phyloP scores from a whole-genome alignment of 2,888 invertebrate species.

The Gasteruption jaculator region DNA sequence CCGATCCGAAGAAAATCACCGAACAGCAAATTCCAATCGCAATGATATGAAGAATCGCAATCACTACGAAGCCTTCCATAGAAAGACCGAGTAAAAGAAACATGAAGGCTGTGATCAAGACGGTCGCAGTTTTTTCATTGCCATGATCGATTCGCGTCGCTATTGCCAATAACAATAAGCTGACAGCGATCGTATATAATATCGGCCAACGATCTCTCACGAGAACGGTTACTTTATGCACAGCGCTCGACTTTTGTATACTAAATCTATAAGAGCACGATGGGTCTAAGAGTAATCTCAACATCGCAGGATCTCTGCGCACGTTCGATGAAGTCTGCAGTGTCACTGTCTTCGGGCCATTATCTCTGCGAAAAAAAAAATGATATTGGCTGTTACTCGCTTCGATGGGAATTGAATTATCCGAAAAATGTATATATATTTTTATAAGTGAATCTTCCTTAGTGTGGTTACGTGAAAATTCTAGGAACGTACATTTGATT shows the following conservation, averaged over 20 bases:
- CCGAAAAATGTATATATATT: neutral
- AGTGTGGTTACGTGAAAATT: no score
- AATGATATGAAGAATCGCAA: slow-evolving; percentile 52
- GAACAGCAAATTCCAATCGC: slow-evolving; percentile 56
- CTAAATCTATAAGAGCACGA: slow-evolving; percentile 61
- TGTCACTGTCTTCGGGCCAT: slow-evolving; percentile 55
- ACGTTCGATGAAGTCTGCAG: slow-evolving; percentile 55
- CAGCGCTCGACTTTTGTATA: slow-evolving; percentile 47
- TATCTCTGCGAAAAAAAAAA: slow-evolving; percentile 42
- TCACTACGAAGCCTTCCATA: slow-evolving; percentile 36
- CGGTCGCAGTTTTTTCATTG: slow-evolving; percentile 20
- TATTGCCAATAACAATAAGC: slow-evolving; percentile 51
- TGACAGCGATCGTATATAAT: slow-evolving; percentile 62
- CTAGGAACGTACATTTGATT: slow-evolving; percentile 32
- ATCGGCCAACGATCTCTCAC: slow-evolving; percentile 50
- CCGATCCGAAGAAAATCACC: slow-evolving; percentile 66
- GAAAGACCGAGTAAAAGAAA: slow-evolving; percentile 29
- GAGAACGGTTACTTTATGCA: slow-evolving; percentile 40
- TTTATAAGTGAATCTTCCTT: no score
- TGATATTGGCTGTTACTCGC: neutral
- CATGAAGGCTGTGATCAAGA: slow-evolving; percentile 30
- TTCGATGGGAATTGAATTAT: neutral
- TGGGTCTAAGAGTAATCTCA: slow-evolving; percentile 67
- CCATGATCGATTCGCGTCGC: slow-evolving; percentile 35
- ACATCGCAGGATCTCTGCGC: slow-evolving; percentile 49